phyloP scores from a whole-genome alignment of 2,888 invertebrate species.

The Oscheius sp. region DNA sequence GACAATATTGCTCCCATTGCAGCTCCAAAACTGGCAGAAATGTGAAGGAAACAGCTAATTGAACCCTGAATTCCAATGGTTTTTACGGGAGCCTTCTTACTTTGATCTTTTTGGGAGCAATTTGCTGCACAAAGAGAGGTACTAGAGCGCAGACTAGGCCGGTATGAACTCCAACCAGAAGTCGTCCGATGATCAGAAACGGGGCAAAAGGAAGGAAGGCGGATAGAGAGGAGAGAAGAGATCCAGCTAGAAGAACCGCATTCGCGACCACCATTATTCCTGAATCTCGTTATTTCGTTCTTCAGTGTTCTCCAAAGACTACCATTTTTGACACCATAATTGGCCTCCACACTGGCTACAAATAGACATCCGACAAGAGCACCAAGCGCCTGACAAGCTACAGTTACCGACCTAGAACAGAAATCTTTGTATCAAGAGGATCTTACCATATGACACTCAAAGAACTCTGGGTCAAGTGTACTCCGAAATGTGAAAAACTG shows the following conservation, averaged over 20 bases:
- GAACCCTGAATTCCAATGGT: conserved; percentile 43
- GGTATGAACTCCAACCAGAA: conserved; percentile 55
- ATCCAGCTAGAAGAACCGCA: conserved; percentile 43
- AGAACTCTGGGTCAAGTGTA: conserved; percentile 35
- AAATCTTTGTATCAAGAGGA: not conserved
- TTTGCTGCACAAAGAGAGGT: conserved; percentile 65
- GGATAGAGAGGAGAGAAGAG: conserved; percentile 43
- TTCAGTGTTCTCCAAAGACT: not conserved
- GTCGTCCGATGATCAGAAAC: conserved; percentile 50
- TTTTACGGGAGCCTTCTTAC: conserved; percentile 35
- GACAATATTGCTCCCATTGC: conserved; percentile 66
- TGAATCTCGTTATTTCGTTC: not conserved
- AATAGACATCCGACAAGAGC: conserved; percentile 63
- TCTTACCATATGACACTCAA: conserved; percentile 57
- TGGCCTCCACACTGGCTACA: conserved; percentile 44
- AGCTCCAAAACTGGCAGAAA: conserved; percentile 66
- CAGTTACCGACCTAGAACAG: conserved; percentile 55
- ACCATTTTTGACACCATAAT: conserved; percentile 55
- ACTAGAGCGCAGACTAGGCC: conserved; percentile 64
- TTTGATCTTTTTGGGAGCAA: conserved; percentile 66
- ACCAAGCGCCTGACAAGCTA: conserved; percentile 64
- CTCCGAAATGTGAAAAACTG: conserved; percentile 45
- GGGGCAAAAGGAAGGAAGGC: conserved; percentile 52
- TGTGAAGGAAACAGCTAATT: conserved; percentile 65
- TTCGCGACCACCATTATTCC: conserved; percentile 50